Base-by-base conservation (phyloP, 2,888 invertebrate genomes). In the Lasioglossum marginatum region DNA sequence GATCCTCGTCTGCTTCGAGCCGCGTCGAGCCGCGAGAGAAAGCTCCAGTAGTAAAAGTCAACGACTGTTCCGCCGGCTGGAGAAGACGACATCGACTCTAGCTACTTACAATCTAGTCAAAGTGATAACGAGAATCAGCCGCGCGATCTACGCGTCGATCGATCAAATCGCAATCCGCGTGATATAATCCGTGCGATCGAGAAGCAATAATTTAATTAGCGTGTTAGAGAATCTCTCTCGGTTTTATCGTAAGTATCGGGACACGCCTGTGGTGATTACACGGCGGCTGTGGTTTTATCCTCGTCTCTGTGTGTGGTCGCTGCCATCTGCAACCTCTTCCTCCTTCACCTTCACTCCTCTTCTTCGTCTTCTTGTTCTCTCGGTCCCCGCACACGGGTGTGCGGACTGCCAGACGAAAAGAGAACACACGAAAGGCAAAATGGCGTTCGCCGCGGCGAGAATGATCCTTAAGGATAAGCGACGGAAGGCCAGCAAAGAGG, bases 381-480 rank as follows among this genome's bases (percentile, higher is more conserved):
- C 73, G 75, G 57, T 57, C 10, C 57, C 48, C 48, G 48, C 48
- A 8, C 48, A 52, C 48, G 48, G 57, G 57, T n/a, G n/a, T 10
- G 57, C 71, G 57, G 37, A 78, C 48, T 40, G 52, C 40, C 74
- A 31, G 34, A 52, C 66, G 73, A 12, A 27, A 27, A 43, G 19
- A 70, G 19, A 43, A 57, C 79, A 66, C 73, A n/a, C n/a, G 1
- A 57, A n/a, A 82, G 83, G 84, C 92, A 96, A 96, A 92, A 98
- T 98, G 98, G 98, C 98, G 95, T 98, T 98, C 95, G 98, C 98
- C 73, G 98, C 98, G 71, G 98, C 98, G 79, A 96, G 98, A 79
- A 98, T 98, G 97, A 98, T 98, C 93, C 96, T 98, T 91, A 98
- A 98, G 96, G 98, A 98, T 95, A 98, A 97, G 94, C 95, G 97